Evolutionary conservation across 2,888 invertebrate species (phyloP), one percentile per base, ranked within the genome.

Genomic region (Pachliopta kotzebuea): DNA sequence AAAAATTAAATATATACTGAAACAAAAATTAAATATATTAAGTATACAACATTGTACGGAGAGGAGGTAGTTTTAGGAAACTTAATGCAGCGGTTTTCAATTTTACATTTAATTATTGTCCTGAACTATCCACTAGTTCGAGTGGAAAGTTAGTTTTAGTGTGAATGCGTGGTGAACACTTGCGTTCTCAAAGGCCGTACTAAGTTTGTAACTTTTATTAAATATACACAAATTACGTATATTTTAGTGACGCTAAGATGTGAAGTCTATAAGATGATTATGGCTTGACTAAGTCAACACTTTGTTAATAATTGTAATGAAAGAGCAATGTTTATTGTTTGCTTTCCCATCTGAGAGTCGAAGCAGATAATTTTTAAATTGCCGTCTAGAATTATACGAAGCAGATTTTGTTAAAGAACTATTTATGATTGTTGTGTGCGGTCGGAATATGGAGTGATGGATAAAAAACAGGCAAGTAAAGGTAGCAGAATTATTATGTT

Each of bases 401-500:
- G 71, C 70, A 71, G 71, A 71, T 73, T 69, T 72, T 68, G 67
- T 62, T 66, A 71, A 74, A 74, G 73, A 74, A 73, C 69, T 57
- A 69, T 72, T 72, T 73, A 72, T 72, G 74, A 74, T 70, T 69
- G 66, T 69, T 69, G 69, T 70, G 67, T 66, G 70, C 69, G 68
- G 69, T 67, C 68, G 63, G 67, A 64, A 58, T 69, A 70, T 65
- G 63, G 69, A 56, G 67, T 60, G 66, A 66, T 60, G 62, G 69
- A 72, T 71, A 72, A 74, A n/a, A 75, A 67, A 67, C 56, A 53
- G 65, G 68, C 64, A 68, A 73, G 67, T 71, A 71, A 67, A 70
- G 70, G 69, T 63, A 70, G 69, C 68, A 65, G 72, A 72, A 69
- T 80, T 77, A 79, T 83, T 79, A 78, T 75, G 83, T 87, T 86